Evolutionary conservation across 2,113 vertebrate species (phyloP).

Genomic region (Chamaetylas fuelleborni): DNA sequence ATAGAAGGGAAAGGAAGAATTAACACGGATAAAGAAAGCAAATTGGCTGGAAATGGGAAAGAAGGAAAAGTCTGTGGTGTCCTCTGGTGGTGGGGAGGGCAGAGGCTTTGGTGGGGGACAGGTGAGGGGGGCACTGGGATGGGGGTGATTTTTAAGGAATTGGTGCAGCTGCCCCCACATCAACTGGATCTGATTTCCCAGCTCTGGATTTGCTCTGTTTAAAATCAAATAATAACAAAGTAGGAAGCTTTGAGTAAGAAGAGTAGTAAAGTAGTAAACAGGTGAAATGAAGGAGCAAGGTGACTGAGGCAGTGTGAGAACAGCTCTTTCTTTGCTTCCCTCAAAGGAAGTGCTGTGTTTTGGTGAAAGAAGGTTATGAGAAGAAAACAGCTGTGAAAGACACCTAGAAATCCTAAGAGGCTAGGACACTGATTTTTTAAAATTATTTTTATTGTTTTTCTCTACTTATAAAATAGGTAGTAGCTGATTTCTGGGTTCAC

Average conservation of each 20-base stretch:
- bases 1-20: background rate
- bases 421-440: no score
- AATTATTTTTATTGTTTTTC: background rate
- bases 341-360: background rate
- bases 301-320: background rate
- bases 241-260: background rate
- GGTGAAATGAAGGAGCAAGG: background rate
- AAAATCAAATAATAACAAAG: background rate
- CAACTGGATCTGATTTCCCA: background rate
- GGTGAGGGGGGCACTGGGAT: rapidly evolving
- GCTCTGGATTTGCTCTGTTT: background rate
- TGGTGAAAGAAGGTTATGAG: background rate
- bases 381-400: background rate
- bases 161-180: background rate
- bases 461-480: background rate
- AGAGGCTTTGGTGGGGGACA: no score
- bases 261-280: background rate
- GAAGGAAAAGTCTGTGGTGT: background rate
- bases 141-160: background rate
- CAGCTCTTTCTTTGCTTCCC: background rate
- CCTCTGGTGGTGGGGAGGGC: background rate
- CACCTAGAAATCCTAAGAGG: background rate
- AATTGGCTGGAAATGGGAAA: background rate
- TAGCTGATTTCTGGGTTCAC: background rate
- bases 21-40: background rate